Conservation (phyloP, 2,113 vertebrate genomes). For the Ctenomys sociabilis region DNA sequence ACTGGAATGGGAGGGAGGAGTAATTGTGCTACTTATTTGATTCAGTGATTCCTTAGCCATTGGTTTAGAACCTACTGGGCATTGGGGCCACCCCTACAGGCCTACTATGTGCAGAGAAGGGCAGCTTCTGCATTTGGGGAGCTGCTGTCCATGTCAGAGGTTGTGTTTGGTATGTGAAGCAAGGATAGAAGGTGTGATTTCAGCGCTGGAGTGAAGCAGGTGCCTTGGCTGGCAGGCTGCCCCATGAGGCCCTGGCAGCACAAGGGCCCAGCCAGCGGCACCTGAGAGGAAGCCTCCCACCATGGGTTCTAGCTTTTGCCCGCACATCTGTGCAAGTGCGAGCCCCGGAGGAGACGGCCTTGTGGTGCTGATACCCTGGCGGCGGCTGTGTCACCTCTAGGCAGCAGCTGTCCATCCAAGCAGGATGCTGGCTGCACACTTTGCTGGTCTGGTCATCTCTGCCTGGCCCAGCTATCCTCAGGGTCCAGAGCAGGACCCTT, state of each 20-base stretch:
- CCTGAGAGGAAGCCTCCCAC: background rate
- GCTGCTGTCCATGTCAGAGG: background rate
- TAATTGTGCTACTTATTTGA: rapidly evolving
- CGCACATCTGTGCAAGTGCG: background rate
- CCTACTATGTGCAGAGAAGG: background rate
- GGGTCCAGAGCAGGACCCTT: background rate
- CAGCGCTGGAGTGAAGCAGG: background rate
- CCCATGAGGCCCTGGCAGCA: background rate
- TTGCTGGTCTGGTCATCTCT: background rate
- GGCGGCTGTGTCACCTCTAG: rapidly evolving
- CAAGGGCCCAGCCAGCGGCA: rapidly evolving
- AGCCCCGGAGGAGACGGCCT: background rate
- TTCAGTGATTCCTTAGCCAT: background rate
- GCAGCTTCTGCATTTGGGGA: background rate
- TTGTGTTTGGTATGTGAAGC: background rate
- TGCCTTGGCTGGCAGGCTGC: background rate
- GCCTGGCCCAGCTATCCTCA: background rate
- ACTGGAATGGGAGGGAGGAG: rapidly evolving
- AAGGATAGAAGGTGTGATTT: background rate
- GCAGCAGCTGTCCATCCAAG: background rate
- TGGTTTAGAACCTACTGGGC: background rate
- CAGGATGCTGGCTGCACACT: background rate
- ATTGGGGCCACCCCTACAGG: background rate
- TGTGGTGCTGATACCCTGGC: background rate
- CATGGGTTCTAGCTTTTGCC: background rate